Conservation (phyloP, 2,888 invertebrate species). For the Oegoconia quadripuncta region DNA sequence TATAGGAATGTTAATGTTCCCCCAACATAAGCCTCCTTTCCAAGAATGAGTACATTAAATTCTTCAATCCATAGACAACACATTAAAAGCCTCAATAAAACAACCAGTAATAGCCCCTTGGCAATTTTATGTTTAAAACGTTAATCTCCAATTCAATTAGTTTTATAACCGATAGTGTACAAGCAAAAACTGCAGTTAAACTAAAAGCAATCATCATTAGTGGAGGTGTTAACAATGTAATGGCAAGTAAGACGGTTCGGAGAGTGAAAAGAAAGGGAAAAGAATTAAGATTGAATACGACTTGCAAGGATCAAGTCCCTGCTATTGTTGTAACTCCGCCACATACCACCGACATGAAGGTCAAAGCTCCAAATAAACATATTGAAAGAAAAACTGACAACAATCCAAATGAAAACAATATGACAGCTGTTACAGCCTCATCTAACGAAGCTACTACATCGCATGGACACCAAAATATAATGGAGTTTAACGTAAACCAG, state of each 20-base stretch:
- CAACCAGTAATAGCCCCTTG: constrained; percentile 14
- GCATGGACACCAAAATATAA: constrained; percentile 39
- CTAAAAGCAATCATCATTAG: constrained; percentile 51
- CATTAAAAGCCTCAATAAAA: constrained; percentile 41
- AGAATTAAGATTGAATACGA: constrained; percentile 43
- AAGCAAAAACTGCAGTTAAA: constrained; percentile 16
- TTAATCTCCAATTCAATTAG: constrained; percentile 14
- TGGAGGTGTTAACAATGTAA: constrained; percentile 74
- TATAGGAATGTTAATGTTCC: too few relatives aligned
- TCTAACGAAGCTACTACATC: constrained; percentile 25
- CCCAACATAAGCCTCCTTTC: too few relatives aligned
- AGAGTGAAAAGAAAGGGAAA: constrained; percentile 83
- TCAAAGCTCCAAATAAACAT: constrained; percentile 43
- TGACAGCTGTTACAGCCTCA: constrained; percentile 19
- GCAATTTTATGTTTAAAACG: constrained; percentile 8
- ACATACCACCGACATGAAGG: constrained; percentile 56
- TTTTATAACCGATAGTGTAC: neutral
- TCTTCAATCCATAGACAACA: neutral
- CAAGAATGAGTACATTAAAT: too few relatives aligned
- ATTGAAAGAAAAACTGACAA: constrained; percentile 31
- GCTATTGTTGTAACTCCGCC: constrained; percentile 61
- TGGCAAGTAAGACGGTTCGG: constrained; percentile 84
- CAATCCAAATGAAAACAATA: constrained; percentile 21
- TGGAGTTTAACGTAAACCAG: constrained; percentile 63
- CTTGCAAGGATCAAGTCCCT: constrained; percentile 41